Evolutionary conservation across 2,888 invertebrate genomes (phyloP), one percentile per base, ranked within the genome.

Genomic region (Chrysolina oricalcia): DNA sequence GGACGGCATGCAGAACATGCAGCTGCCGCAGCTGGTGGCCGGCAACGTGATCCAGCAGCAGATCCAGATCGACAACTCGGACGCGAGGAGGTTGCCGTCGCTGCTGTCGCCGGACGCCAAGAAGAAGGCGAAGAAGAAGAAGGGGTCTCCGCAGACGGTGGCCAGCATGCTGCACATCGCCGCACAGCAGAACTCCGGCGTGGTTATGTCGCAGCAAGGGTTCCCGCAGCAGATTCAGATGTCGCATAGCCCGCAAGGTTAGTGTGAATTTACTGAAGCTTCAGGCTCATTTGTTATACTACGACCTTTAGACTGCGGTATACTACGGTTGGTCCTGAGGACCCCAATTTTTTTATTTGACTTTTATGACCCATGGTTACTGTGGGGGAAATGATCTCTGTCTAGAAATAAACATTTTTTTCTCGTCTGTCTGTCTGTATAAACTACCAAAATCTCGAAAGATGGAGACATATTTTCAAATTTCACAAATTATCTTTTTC

Each of bases 191-290:
- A 93, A 92, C 83, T 87, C 92, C 1, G 92, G 91, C 46, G 92
- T 93, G 83, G 90, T 93, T 23, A 92, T 93, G 87, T 87, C 88
- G 63, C 90, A 83, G 76, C 89, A 90, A 79, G 85, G 87, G 40
- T 95, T 94, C 84, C 93, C 94, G 1, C 93, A 94, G 64, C 94
- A 95, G 82, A 95, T 95, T 85, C 94, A 95, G 84, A 90, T 95
- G 82, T 87, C 88, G 41, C 89, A 89, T 76, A 93, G 93, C 81
- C 93, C 94, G 0, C 93, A 93, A 81, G 92, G 59, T 59, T 5
- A n/a, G 59, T 59, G 35, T n/a, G n/a, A n/a, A n/a, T n/a, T n/a
- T n/a, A n/a, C n/a, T n/a, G n/a, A n/a, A n/a, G n/a, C n/a, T n/a
- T n/a, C n/a, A n/a, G n/a, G n/a, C n/a, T n/a, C n/a, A n/a, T n/a